Percentiles rank a stretch among this genome's conserved stretches.
These are phyloP conservation scores for Antidorcas marsupialis DNA, from an alignment of 2,113 vertebrate genomes.

Conservation along the genomic window DNA sequence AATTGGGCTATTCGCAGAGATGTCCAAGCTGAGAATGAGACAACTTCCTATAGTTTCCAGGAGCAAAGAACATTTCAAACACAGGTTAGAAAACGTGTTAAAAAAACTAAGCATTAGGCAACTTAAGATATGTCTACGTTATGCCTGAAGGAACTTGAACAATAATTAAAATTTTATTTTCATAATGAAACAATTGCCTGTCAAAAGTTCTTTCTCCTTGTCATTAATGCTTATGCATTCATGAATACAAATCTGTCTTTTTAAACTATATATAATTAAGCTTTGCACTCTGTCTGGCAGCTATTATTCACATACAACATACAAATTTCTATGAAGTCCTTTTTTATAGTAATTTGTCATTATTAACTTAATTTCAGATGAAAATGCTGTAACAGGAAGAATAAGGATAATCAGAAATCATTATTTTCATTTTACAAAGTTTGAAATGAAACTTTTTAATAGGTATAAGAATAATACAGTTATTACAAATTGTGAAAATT, in stretches of 20 bases:
- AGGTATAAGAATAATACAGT: neutral
- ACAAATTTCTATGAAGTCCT: neutral
- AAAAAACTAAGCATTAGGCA: neutral
- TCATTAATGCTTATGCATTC: conserved; percentile 15
- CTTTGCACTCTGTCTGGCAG: neutral
- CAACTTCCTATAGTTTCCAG: neutral
- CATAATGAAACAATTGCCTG: conserved; percentile 7
- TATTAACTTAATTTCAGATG: conserved; percentile 30
- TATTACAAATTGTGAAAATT: conserved; percentile 28
- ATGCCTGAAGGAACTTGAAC: neutral
- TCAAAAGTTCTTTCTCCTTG: conserved; percentile 17
- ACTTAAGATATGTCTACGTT: neutral
- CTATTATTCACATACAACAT: conserved; percentile 4
- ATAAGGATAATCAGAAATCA: conserved; percentile 45
- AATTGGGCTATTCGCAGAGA: neutral
- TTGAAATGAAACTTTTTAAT: conserved; percentile 36
- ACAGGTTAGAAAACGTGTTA: neutral
- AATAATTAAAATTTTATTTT: conserved; percentile 38
- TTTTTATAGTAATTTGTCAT: conserved; percentile 33
- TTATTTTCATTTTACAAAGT: conserved; percentile 38
- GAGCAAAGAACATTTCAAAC: neutral
- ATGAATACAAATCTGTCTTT: conserved; percentile 26
- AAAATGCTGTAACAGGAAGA: conserved; percentile 28
- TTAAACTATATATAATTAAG: conserved; percentile 34
- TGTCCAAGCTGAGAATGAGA: neutral